Base-by-base conservation (phyloP, 92 coral and sea anemone species). In the Porites cylindrica region DNA sequence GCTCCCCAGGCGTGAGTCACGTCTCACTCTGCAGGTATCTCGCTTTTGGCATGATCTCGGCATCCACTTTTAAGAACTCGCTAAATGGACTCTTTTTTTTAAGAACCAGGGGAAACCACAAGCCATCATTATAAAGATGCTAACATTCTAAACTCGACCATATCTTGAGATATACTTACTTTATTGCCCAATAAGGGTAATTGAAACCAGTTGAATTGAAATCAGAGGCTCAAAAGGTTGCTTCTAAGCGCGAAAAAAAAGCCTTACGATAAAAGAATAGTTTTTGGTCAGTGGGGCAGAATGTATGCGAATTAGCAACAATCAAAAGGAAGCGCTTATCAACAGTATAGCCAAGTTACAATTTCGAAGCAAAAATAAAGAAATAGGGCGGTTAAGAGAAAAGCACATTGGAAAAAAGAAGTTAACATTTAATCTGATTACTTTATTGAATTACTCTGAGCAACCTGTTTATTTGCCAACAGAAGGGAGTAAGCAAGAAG, bases 31-130 rank as follows among this genome's bases (percentile, higher is more conserved):
- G 59, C 7, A 1, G 11, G 5, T 9, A 52, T 2, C 38, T n/a
- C 12, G 78, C 63, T 53, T 21, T 6, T 13, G 21, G 64, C 47
- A 75, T 20, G 53, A 62, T 19, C 12, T 51, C 64, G 47, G 47
- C 6, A 38, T 38, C 6, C 12, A 68, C 58, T 82, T 70, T 26
- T 56, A 2, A 19, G 70, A 71, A 82, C 58, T 70, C 86, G 71
- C 58, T 70, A 54, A 56, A 70, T 81, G 76, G 16, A 81, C 16
- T 47, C n/a, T 4, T 4, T 38, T 4, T 38, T 56, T 26, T 66
- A 75, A 52, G 64, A 14, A 68, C 24, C 18, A 20, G 64, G 64
- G 78, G 54, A 82, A 82, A 82, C 86, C 86, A 62, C 86, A 82
- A 59, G 47, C 47, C 47, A 68, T 70, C 32, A 24, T 53, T 18